Evolutionary conservation across 2,113 vertebrate genomes (phyloP).

Genomic region (Bujurquina vittata): DNA sequence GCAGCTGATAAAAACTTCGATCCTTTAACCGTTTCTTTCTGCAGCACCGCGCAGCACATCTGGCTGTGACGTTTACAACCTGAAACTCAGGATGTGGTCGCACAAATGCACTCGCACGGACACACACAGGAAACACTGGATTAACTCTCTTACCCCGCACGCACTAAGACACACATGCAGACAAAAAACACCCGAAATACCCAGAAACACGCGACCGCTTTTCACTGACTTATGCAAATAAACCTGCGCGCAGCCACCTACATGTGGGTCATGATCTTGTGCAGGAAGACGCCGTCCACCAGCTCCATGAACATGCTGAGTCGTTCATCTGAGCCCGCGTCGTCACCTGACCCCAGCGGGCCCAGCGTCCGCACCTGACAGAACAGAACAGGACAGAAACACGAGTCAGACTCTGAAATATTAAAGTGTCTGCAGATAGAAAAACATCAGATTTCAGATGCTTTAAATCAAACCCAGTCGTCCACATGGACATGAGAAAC

Average conservation of each 20-base stretch:
- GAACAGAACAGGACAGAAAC: slow-evolving; percentile 11
- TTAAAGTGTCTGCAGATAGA: neutral
- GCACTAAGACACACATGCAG: neutral
- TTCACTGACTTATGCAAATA: slow-evolving; percentile 2
- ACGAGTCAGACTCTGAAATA: neutral
- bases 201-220: neutral
- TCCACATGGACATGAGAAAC: neutral
- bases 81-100: slow-evolving; percentile 77
- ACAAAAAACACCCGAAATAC: neutral
- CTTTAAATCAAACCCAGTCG: neutral
- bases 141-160: slow-evolving; percentile 9
- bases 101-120: neutral
- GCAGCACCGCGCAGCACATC: slow-evolving; percentile 45
- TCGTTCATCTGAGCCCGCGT: slow-evolving; percentile 55
- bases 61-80: slow-evolving; percentile 46
- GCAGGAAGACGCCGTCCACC: slow-evolving; percentile 75
- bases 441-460: neutral
- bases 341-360: slow-evolving; percentile 57
- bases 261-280: slow-evolving; percentile 80
- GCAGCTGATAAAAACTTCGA: neutral
- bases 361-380: slow-evolving; percentile 71
- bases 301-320: slow-evolving; percentile 76
- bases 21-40: neutral
- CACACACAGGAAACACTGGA: slow-evolving; percentile 45
- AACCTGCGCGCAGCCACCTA: slow-evolving; percentile 20